Base-by-base conservation (phyloP, 2,888 invertebrate genomes). In the Watsonalla binaria region DNA sequence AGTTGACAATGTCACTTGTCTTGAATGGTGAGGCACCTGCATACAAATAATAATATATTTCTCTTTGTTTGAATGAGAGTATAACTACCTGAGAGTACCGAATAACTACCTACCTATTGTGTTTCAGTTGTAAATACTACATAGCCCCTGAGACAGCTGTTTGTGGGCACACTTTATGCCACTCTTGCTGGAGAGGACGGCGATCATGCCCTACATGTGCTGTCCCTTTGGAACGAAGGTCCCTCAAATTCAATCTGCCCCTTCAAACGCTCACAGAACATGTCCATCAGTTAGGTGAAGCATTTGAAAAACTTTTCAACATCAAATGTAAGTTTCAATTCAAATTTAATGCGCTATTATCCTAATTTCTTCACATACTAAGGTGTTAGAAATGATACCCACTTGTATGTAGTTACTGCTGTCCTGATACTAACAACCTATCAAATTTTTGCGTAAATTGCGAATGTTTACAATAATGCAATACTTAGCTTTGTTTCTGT, bases 91-190 rank as follows among this genome's bases (percentile, higher is more conserved):
- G 24, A 2, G 24, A 24, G 24, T 24, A 24, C 4, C 1, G 24
- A 11, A 33, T 33, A 14, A 6, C 5, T n/a, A 24, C 14, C 33
- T n/a, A 11, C 6, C 9, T 42, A 11, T 34, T 47, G 13, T 54
- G n/a, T 78, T 83, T 58, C 68, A 89, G 89, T 66, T 86, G 86
- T 59, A 85, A 84, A 61, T 80, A 76, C 59, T 89, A 77, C 60
- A 70, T 76, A 57, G 76, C 77, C 47, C 85, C 88, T 8, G 75
- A 79, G 45, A 84, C 84, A 51, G 82, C 88, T 13, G 15, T 63
- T 5, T 90, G 90, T 63, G 86, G 87, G 5, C 90, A 90, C 57
- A 78, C 80, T 0, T 66, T 87, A 49, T 90, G 90, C 57, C 82
- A 82, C 52, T 66, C 66, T 0, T 90, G 90, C 62, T 90, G 89